Percentiles rank a stretch among this genome's conserved stretches.
phyloP scores from a whole-genome alignment of 2,888 invertebrate species.

The Volucella inflata region DNA sequence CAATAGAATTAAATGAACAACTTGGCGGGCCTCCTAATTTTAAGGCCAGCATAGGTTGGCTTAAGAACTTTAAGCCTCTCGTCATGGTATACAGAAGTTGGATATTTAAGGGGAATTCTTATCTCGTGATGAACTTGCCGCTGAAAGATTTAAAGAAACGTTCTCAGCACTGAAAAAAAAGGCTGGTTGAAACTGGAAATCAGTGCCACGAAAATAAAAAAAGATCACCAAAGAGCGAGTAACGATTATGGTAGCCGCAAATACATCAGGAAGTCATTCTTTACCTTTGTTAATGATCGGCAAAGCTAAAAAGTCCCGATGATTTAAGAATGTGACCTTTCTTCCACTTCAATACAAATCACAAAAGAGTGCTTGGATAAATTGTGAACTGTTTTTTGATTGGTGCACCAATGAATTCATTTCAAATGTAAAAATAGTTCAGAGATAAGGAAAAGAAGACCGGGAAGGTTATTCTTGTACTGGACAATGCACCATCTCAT shows the following conservation, averaged over 20 bases:
- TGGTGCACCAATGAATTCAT: constrained; percentile 4
- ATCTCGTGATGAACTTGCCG: constrained; percentile 1
- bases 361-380: constrained; percentile 2
- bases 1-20: constrained; percentile 3
- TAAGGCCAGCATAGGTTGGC: constrained; percentile 2
- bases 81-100: not conserved
- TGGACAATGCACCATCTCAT: constrained; percentile 18
- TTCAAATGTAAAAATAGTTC: constrained; percentile 7
- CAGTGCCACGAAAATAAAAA: constrained; percentile 1
- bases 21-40: constrained; percentile 1
- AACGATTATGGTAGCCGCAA: constrained; percentile 5
- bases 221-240: constrained; percentile 9
- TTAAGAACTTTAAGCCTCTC: constrained; percentile 6
- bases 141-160: not conserved
- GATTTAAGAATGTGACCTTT: constrained; percentile 9
- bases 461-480: constrained; percentile 7
- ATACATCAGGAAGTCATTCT: constrained; percentile 5
- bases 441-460: constrained; percentile 14
- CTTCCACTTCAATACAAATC: constrained; percentile 10
- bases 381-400: not conserved
- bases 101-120: not conserved
- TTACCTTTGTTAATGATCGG: too few species aligned
- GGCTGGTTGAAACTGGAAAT: constrained; percentile 5
- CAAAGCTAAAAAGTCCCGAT: constrained; percentile 6
- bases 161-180: not conserved